A percentile compares a stretch with the other conserved stretches of the same genome.
phyloP scores from a whole-genome alignment of 2,888 invertebrate genomes.

The Augochlorella aurata region DNA sequence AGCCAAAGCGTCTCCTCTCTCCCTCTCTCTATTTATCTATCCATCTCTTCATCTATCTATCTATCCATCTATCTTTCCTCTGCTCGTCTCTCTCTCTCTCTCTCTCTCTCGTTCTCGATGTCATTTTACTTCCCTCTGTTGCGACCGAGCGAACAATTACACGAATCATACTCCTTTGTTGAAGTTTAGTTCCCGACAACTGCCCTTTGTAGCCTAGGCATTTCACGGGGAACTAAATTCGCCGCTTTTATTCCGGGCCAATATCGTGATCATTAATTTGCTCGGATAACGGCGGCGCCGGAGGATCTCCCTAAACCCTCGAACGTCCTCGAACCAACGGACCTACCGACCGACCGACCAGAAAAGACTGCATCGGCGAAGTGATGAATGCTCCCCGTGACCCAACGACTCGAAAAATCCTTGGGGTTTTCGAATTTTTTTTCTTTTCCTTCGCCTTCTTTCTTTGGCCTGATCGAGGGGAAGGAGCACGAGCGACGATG shows the following conservation, averaged over 20 bases:
- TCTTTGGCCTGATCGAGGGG: not conserved
- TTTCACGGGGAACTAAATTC: not conserved
- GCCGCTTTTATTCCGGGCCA: not conserved
- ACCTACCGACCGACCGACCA: not conserved
- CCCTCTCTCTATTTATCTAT: not conserved
- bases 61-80: not conserved
- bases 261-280: constrained; percentile 22
- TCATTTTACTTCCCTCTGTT: not conserved
- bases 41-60: not conserved
- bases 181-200: constrained; percentile 7
- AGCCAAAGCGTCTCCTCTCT: constrained; percentile 21
- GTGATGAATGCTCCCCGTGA: not conserved
- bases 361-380: not conserved
- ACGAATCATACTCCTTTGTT: constrained; percentile 42
- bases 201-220: not conserved
- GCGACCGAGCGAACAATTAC: constrained; percentile 28
- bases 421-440: not conserved
- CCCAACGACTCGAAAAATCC: not conserved
- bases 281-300: not conserved
- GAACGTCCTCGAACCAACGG: not conserved
- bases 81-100: not conserved
- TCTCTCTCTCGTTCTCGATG: not conserved
- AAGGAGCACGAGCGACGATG: not conserved
- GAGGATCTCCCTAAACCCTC: not conserved
- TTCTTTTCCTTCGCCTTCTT: not conserved